Evolutionary conservation across 1,140 invertebrate species (phyloP).

Genomic region (Drosophila kanapiae): DNA sequence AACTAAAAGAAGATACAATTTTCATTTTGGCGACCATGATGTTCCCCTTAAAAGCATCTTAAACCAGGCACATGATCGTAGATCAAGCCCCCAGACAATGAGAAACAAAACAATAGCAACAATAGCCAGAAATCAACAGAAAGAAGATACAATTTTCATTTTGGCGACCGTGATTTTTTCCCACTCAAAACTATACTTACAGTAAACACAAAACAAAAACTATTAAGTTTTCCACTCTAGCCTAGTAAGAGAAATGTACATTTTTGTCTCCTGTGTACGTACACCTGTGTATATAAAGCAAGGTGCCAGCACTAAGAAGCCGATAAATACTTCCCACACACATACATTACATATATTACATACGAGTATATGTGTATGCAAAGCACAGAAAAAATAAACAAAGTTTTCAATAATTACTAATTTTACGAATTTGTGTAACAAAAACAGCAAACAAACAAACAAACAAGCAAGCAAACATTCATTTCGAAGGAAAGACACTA

Average conservation of each 20-base stretch:
- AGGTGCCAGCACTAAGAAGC: constrained; percentile 40
- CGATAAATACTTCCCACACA: constrained; percentile 11
- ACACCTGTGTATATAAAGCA: constrained; percentile 46
- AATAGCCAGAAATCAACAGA: constrained; percentile 7
- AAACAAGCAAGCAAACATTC: constrained; percentile 12
- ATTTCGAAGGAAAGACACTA: constrained; percentile 25
- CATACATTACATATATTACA: constrained; percentile 1
- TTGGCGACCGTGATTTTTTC: constrained; percentile 20
- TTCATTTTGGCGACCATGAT: constrained; percentile 27
- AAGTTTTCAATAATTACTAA: constrained; percentile 49
- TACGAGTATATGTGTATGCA: constrained; percentile 28
- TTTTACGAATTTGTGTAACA: constrained; percentile 64
- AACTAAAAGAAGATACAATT: constrained; percentile 2
- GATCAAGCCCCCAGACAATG: constrained; percentile 5
- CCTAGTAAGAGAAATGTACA: constrained; percentile 51
- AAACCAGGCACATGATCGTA: constrained; percentile 14
- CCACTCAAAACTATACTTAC: constrained; percentile 34
- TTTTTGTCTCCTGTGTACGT: constrained; percentile 50
- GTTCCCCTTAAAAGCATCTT: background rate
- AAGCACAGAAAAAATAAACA: constrained; percentile 26
- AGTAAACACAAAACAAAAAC: constrained; percentile 26
- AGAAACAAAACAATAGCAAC: constrained; percentile 8
- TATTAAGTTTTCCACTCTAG: constrained; percentile 52
- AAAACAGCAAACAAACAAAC: constrained; percentile 6
- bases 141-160: constrained; percentile 17